Evolutionary conservation across 2,888 invertebrate genomes (phyloP).

Genomic region (Drosophila maculinotata): DNA sequence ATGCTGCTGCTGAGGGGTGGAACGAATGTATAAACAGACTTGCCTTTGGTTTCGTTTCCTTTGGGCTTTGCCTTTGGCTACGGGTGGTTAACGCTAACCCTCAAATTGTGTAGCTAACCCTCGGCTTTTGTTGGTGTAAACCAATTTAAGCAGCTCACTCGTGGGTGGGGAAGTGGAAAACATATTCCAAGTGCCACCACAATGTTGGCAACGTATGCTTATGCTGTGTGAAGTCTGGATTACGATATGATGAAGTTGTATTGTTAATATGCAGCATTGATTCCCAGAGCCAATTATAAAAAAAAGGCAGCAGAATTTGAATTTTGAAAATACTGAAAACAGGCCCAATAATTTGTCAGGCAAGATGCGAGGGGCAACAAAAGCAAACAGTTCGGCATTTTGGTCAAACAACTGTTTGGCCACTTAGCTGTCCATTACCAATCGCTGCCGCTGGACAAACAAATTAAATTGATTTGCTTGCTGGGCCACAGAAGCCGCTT

Average conservation of each 20-base stretch:
- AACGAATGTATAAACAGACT: conserved; percentile 52
- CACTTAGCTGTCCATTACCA: conserved; percentile 79
- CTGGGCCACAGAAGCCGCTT: conserved; percentile 77
- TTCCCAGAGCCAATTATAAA: conserved; percentile 25
- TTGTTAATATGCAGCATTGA: conserved; percentile 48
- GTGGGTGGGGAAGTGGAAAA: conserved; percentile 34
- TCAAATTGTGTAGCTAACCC: conserved; percentile 28
- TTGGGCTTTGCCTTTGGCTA: conserved; percentile 57
- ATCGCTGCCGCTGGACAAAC: conserved; percentile 73
- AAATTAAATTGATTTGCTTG: conserved; percentile 75
- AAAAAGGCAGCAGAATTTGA: conserved; percentile 1
- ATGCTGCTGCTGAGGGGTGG: conserved; percentile 54
- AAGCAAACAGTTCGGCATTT: conserved; percentile 37
- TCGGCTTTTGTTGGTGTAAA: conserved; percentile 48
- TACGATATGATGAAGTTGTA: conserved; percentile 66
- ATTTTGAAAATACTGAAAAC: conserved; percentile 2
- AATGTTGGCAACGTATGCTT: conserved; percentile 32
- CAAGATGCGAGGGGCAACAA: conserved; percentile 39
- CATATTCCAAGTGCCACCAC: conserved; percentile 69
- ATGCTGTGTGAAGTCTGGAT: conserved; percentile 60
- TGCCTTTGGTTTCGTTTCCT: conserved; percentile 14
- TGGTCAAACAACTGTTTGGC: conserved; percentile 68
- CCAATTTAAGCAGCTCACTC: conserved; percentile 59
- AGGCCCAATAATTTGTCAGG: conserved; percentile 70
- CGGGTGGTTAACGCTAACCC: conserved; percentile 71